phyloP scores from a whole-genome alignment of 2,888 invertebrate species.

The Oxytorus armatus region DNA sequence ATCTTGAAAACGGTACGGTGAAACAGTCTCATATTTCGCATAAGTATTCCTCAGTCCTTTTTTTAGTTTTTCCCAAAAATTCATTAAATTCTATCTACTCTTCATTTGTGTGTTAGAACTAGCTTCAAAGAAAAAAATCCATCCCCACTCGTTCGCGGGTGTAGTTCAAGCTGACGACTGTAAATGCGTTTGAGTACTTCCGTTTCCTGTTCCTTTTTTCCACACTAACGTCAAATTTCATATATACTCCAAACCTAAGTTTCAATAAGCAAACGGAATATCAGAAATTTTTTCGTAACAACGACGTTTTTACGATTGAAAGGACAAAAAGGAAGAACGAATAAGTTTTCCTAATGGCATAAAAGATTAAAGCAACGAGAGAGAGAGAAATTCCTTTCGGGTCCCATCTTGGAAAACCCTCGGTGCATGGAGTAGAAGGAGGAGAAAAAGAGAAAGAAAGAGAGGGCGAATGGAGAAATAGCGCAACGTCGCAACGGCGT shows the following conservation, averaged over 20 bases:
- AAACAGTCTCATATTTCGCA: too few species aligned
- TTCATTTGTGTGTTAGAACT: too few species aligned
- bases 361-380: too few species aligned
- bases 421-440: constrained; percentile 8
- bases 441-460: neutral
- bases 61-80: too few species aligned
- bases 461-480: constrained; percentile 70
- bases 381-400: neutral
- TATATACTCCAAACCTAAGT: too few species aligned
- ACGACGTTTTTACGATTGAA: neutral
- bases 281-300: too few species aligned
- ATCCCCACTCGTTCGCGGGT: neutral
- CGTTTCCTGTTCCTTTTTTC: constrained; percentile 54
- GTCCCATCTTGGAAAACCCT: constrained; percentile 62
- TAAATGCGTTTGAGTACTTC: constrained; percentile 20
- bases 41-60: too few species aligned
- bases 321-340: neutral
- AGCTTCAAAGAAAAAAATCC: constrained; percentile 11
- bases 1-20: too few species aligned
- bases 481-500: constrained; percentile 81
- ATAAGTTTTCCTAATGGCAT: too few species aligned
- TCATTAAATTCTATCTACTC: too few species aligned
- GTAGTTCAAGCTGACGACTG: constrained; percentile 38
- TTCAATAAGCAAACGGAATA: too few species aligned
- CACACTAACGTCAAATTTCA: neutral